A percentile compares a stretch with the other conserved stretches of the same genome.
Evolutionary conservation across 2,113 vertebrate genomes (phyloP).

Genomic region (Pseudopodoces humilis): DNA sequence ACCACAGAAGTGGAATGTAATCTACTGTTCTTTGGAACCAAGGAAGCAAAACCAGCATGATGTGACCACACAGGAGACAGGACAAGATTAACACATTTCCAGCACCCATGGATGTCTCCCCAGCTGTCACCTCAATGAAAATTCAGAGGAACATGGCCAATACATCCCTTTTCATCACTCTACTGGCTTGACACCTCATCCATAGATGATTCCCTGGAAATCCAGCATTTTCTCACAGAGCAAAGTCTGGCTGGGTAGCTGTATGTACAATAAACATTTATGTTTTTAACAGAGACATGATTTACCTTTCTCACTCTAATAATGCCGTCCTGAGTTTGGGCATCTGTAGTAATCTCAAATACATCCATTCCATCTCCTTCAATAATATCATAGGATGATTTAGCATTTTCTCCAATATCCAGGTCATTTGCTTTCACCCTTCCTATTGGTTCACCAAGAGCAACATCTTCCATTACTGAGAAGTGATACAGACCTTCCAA

Average conservation of each 20-base stretch:
- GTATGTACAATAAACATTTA: neutral
- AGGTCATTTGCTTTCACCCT: conserved; percentile 92
- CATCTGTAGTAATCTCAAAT: conserved; percentile 91
- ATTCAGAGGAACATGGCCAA: neutral
- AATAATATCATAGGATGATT: conserved; percentile 90
- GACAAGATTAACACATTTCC: neutral
- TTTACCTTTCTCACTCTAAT: conserved; percentile 91
- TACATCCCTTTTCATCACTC: neutral
- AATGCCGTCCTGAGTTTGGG: conserved; percentile 91
- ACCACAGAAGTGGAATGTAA: neutral
- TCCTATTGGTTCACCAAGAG: conserved; percentile 86
- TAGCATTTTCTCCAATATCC: conserved; percentile 93
- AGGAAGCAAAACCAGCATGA: neutral
- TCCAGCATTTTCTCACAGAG: neutral
- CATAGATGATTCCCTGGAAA: neutral
- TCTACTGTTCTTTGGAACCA: neutral
- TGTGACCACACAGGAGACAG: neutral
- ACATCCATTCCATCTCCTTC: conserved; percentile 89
- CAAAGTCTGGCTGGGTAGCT: neutral
- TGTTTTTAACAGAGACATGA: neutral
- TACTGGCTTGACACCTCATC: neutral
- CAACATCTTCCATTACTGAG: conserved; percentile 89
- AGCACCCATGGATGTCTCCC: neutral
- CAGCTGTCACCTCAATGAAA: neutral
- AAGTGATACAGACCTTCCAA: conserved; percentile 92